These are phyloP conservation scores for Chelonia mydas DNA, from an alignment of 2,797 vertebrate species.

Conservation along the genomic window DNA sequence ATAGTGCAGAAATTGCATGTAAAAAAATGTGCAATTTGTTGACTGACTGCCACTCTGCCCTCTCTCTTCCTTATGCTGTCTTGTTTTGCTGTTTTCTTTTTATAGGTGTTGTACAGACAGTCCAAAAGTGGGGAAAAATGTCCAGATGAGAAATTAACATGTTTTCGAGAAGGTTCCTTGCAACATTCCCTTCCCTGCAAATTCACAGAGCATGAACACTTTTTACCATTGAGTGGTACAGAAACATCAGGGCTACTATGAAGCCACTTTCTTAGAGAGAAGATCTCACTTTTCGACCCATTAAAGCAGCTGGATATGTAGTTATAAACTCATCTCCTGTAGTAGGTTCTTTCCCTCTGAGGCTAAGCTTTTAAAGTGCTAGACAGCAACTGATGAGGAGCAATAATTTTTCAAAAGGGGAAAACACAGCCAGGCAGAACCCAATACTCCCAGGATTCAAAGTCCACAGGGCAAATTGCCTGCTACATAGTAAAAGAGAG, in stretches of 20 bases:
- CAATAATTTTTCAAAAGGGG: neutral
- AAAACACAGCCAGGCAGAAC: neutral
- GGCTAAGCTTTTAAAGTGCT: neutral
- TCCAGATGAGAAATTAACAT: neutral
- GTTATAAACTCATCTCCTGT: neutral
- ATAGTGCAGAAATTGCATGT: neutral
- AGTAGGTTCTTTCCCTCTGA: neutral
- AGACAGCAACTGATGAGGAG: neutral
- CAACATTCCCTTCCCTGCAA: rapidly evolving
- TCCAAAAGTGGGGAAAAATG: neutral
- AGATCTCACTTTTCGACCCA: neutral
- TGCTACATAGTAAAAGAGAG: neutral
- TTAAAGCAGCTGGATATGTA: neutral
- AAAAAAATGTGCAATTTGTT: neutral
- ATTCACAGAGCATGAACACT: neutral
- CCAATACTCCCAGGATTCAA: neutral
- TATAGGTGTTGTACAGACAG: neutral
- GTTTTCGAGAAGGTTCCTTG: neutral
- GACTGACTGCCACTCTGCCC: neutral
- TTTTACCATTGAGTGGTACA: neutral
- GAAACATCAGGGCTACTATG: neutral
- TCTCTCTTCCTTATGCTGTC: neutral
- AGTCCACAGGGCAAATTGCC: neutral
- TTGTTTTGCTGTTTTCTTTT: neutral
- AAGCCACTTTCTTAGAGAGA: neutral